Evolutionary conservation across 2,888 invertebrate genomes (phyloP).

Genomic region (Villa cingulata): DNA sequence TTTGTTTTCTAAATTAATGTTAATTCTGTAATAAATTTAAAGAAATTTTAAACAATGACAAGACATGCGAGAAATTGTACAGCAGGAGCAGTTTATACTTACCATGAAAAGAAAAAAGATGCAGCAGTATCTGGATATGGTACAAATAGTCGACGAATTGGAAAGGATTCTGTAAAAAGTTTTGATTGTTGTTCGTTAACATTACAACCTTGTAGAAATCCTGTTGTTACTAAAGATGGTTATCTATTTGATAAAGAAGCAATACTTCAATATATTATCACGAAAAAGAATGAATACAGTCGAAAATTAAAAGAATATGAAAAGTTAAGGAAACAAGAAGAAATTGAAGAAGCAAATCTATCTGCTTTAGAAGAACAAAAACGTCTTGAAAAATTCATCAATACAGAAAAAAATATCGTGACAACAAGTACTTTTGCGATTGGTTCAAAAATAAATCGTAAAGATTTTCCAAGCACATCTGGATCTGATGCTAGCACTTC

Average conservation of each 20-base stretch:
- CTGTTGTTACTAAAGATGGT: slow-evolving; percentile 83
- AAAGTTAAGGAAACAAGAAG: slow-evolving; percentile 64
- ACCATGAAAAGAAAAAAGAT: slow-evolving; percentile 94
- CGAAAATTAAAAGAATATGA: slow-evolving; percentile 86
- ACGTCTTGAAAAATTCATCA: slow-evolving; percentile 65
- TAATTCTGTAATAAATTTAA: no score
- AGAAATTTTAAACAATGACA: no score
- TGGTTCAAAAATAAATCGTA: slow-evolving; percentile 8
- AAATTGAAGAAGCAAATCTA: slow-evolving; percentile 53
- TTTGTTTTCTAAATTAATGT: no score
- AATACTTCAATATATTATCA: slow-evolving; percentile 84
- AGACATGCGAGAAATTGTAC: slow-evolving; percentile 97
- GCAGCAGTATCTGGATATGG: slow-evolving; percentile 90
- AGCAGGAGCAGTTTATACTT: slow-evolving; percentile 95
- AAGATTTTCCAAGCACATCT: slow-evolving; percentile 16
- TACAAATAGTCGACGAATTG: slow-evolving; percentile 69
- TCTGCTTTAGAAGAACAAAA: slow-evolving; percentile 60
- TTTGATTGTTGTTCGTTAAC: slow-evolving; percentile 97
- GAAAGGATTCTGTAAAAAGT: slow-evolving; percentile 57
- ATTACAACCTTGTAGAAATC: slow-evolving; percentile 88
- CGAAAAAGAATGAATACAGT: slow-evolving; percentile 84
- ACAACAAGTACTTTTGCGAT: slow-evolving; percentile 21
- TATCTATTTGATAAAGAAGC: slow-evolving; percentile 95
- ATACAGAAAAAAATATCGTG: slow-evolving; percentile 66
- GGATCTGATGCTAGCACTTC: no score